These are phyloP conservation scores for Eclectus roratus DNA, from an alignment of 2,113 vertebrate genomes.

Conservation along the genomic window DNA sequence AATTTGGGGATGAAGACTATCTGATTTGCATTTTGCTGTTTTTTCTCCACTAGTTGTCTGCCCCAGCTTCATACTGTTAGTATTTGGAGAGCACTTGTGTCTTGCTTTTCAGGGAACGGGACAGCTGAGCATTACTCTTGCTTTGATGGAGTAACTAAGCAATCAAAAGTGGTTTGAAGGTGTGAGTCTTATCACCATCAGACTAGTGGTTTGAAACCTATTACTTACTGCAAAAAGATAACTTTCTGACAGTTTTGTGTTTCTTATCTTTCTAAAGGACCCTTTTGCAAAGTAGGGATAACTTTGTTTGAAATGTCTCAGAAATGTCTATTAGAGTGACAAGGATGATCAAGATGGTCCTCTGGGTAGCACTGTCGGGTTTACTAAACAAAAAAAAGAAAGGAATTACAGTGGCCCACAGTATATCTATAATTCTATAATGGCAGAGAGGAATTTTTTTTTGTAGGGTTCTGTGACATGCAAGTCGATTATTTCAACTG, in stretches of 20 bases:
- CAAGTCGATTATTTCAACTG: background rate
- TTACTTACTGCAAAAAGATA: background rate
- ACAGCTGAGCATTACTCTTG: background rate
- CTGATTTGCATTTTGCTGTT: background rate
- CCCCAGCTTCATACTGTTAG: background rate
- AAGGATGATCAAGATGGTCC: background rate
- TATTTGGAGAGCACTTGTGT: background rate
- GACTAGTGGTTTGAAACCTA: background rate
- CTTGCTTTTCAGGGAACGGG: background rate
- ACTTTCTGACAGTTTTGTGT: background rate
- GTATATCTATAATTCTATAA: background rate
- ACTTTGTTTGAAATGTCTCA: background rate
- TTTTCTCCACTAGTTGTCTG: background rate
- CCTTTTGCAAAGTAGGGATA: background rate
- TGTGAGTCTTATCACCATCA: background rate
- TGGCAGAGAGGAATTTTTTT: background rate
- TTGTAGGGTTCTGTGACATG: rapidly evolving
- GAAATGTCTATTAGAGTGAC: background rate
- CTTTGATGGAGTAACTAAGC: background rate
- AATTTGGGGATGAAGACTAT: background rate
- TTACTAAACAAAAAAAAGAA: background rate
- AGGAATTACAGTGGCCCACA: background rate
- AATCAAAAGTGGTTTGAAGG: background rate
- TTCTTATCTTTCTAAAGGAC: background rate
- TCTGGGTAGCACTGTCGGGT: background rate